phyloP scores from a whole-genome alignment of 2,888 invertebrate species.

The Cosmopolites sordidus region DNA sequence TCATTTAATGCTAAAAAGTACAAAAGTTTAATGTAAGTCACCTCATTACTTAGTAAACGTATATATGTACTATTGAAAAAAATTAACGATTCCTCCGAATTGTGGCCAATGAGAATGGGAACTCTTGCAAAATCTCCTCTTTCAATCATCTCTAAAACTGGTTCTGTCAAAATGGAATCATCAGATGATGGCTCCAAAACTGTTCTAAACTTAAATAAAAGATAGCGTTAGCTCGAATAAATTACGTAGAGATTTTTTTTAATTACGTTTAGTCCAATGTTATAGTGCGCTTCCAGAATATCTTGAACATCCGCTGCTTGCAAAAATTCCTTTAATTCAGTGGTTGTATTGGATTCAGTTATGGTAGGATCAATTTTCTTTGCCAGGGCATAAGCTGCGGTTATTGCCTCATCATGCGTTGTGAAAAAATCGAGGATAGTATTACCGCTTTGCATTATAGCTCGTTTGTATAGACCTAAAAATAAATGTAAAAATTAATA shows the following conservation, averaged over 20 bases:
- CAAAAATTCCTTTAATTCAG: slow-evolving; percentile 25
- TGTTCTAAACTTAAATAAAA: no score
- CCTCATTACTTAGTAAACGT: no score
- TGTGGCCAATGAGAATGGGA: slow-evolving; percentile 29
- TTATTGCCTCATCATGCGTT: background rate
- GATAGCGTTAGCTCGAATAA: no score
- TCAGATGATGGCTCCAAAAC: slow-evolving; percentile 27
- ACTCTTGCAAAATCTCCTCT: slow-evolving; percentile 27
- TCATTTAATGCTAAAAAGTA: no score
- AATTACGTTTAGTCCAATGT: no score
- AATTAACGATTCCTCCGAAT: slow-evolving; percentile 27
- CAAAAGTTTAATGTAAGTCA: no score
- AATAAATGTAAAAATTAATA: no score
- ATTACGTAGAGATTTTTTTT: no score
- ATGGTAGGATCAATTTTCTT: slow-evolving; percentile 11
- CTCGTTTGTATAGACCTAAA: slow-evolving; percentile 14
- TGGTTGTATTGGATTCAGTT: slow-evolving; percentile 10
- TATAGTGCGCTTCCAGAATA: slow-evolving; percentile 19
- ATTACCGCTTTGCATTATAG: slow-evolving; percentile 14
- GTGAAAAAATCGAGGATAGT: background rate
- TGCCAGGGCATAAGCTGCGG: slow-evolving; percentile 12
- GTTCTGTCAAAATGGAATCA: slow-evolving; percentile 27
- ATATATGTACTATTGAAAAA: no score
- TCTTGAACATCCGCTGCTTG: slow-evolving; percentile 22
- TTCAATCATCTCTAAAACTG: slow-evolving; percentile 21